A percentile compares a stretch with the other conserved stretches of the same genome.
Evolutionary conservation across 2,113 vertebrate species (phyloP).

Genomic region (Hepsetus odoe): DNA sequence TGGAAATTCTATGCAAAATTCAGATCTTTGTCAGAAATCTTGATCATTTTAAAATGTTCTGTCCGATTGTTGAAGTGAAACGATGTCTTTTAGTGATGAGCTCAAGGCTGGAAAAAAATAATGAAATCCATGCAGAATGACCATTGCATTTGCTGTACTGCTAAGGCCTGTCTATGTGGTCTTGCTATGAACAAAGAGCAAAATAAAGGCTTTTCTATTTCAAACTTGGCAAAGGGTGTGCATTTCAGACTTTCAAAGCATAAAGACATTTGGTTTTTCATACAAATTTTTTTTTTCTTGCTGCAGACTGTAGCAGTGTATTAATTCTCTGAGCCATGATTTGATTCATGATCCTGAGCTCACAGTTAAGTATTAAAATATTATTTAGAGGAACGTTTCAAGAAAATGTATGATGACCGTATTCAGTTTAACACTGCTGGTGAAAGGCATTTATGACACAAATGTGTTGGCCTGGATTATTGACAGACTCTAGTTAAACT

Average conservation of each 20-base stretch:
- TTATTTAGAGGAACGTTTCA: no score
- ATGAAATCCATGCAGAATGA: neutral
- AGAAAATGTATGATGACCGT: no score
- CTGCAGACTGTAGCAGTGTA: no score
- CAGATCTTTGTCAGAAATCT: neutral
- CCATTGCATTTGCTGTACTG: constrained; percentile 9
- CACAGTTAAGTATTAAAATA: no score
- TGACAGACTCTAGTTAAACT: no score
- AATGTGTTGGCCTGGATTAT: no score
- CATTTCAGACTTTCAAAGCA: neutral
- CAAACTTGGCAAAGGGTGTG: neutral
- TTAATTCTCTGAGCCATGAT: no score
- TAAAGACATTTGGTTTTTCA: neutral
- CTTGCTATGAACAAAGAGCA: constrained; percentile 21
- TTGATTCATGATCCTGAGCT: no score
- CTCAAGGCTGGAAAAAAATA: constrained; percentile 5
- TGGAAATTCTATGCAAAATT: neutral
- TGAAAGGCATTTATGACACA: no score
- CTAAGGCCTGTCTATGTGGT: neutral
- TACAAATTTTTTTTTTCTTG: no score
- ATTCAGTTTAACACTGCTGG: no score
- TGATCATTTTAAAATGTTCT: neutral
- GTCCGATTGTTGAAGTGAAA: neutral
- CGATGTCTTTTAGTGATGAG: constrained; percentile 10
- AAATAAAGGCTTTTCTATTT: constrained; percentile 48